Percentiles rank a stretch among this genome's conserved stretches.
Evolutionary conservation across 2,797 vertebrate genomes (phyloP).

Genomic region (Atherinosoma microstoma): DNA sequence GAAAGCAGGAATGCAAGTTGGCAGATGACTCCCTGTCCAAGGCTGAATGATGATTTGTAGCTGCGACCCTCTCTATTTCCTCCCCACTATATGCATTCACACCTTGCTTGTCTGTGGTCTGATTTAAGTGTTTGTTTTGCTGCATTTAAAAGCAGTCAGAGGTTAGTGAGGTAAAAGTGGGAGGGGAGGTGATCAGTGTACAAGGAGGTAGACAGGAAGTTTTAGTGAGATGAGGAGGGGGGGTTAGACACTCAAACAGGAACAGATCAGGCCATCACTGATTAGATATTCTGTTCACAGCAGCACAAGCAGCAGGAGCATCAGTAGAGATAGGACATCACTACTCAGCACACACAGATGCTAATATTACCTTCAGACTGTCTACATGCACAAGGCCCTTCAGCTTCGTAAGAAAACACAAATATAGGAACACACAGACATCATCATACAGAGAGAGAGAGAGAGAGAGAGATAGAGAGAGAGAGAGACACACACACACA

Average conservation of each 20-base stretch:
- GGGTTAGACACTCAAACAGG: constrained; percentile 29
- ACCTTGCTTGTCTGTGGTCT: constrained; percentile 62
- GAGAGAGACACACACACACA: neutral
- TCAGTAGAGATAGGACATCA: constrained; percentile 59
- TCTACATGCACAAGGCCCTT: constrained; percentile 35
- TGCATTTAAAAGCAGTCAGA: constrained; percentile 46
- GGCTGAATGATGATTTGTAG: constrained; percentile 60
- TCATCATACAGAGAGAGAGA: neutral
- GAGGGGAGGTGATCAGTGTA: constrained; percentile 9
- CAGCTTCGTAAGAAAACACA: constrained; percentile 26
- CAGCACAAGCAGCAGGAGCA: constrained; percentile 58
- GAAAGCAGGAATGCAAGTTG: constrained; percentile 50
- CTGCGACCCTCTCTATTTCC: constrained; percentile 46
- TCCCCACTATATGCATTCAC: constrained; percentile 25
- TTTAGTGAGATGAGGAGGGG: constrained; percentile 10
- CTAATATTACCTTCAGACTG: constrained; percentile 60
- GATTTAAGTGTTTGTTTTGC: constrained; percentile 71
- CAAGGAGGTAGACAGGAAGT: constrained; percentile 16
- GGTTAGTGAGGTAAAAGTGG: constrained; percentile 7
- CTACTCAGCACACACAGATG: constrained; percentile 61
- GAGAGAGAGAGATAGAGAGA: neutral
- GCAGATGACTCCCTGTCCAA: constrained; percentile 49
- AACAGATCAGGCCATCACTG: constrained; percentile 56
- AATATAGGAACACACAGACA: neutral
- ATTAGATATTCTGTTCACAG: constrained; percentile 72